A percentile compares a stretch with the other conserved stretches of the same genome.
These are phyloP conservation scores for Ennomos erosarius DNA, from an alignment of 2,888 invertebrate genomes.

Conservation along the genomic window DNA sequence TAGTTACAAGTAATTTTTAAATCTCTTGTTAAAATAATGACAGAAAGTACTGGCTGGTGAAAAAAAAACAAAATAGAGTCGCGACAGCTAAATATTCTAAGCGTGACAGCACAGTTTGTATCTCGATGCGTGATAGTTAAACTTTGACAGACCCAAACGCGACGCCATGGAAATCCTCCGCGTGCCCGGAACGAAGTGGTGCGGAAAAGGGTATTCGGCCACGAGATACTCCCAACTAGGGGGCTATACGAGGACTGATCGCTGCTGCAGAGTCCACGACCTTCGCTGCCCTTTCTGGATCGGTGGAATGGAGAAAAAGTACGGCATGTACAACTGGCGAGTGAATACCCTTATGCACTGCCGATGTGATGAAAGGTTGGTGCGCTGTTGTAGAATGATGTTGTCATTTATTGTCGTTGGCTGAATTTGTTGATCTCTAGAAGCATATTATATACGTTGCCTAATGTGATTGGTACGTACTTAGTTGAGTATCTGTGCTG, in stretches of 20 bases:
- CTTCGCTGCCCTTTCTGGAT: constrained; percentile 93
- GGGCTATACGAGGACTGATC: constrained; percentile 92
- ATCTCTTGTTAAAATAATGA: background rate
- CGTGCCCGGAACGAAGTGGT: constrained; percentile 97
- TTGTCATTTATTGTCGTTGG: constrained; percentile 6
- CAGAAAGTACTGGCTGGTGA: constrained; percentile 36
- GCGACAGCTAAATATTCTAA: too few species aligned
- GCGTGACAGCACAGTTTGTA: too few species aligned
- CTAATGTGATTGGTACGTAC: too few species aligned
- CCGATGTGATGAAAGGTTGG: constrained; percentile 95
- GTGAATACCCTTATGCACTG: constrained; percentile 97
- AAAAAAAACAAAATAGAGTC: constrained; percentile 14
- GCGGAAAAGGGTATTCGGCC: constrained; percentile 94
- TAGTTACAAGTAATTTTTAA: too few species aligned
- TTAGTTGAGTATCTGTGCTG: too few species aligned
- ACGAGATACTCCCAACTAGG: constrained; percentile 93
- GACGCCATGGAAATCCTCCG: constrained; percentile 88
- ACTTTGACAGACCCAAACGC: constrained; percentile 71
- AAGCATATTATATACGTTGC: background rate
- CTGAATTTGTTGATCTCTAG: background rate
- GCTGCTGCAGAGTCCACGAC: constrained; percentile 96
- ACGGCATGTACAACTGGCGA: constrained; percentile 94
- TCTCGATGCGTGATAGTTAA: constrained; percentile 28
- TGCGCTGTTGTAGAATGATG: constrained; percentile 22
- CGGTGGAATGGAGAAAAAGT: constrained; percentile 92